Conservation (phyloP, 1,140 invertebrate genomes). For the Pogonognathellus flavescens region DNA sequence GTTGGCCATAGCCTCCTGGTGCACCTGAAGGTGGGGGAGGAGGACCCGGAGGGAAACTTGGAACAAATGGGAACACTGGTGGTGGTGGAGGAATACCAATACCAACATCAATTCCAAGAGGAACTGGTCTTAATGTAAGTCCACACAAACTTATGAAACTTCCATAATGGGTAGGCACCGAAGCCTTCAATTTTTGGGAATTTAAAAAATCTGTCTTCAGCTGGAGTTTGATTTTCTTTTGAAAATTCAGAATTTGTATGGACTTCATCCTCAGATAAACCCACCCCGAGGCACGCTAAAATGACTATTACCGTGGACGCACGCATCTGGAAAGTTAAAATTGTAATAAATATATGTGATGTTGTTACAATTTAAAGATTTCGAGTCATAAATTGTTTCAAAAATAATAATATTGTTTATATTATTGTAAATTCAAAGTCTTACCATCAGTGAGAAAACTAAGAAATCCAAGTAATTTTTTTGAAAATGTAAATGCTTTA, state of each 20-base stretch:
- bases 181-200: conserved; percentile 55
- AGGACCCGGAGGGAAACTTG: background rate
- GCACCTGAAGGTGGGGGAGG: background rate
- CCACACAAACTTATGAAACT: conserved; percentile 67
- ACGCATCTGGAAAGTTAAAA: conserved; percentile 21
- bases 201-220: conserved; percentile 35
- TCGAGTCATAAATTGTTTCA: background rate
- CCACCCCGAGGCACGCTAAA: background rate
- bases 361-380: no score
- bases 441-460: background rate
- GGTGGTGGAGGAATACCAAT: conserved; percentile 56
- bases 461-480: background rate
- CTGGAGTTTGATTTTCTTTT: background rate
- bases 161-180: conserved; percentile 66
- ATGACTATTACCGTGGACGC: background rate
- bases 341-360: background rate
- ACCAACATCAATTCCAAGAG: conserved; percentile 64
- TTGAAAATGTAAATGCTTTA: background rate
- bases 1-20: conserved; percentile 1
- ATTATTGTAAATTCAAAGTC: background rate
- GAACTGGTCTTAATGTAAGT: conserved; percentile 63
- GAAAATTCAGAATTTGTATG: background rate
- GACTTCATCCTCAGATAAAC: background rate
- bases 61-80: conserved; percentile 39
- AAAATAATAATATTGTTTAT: background rate